phyloP scores from a whole-genome alignment of 2,797 vertebrate genomes.

The Pseudotriccus pelzelni region DNA sequence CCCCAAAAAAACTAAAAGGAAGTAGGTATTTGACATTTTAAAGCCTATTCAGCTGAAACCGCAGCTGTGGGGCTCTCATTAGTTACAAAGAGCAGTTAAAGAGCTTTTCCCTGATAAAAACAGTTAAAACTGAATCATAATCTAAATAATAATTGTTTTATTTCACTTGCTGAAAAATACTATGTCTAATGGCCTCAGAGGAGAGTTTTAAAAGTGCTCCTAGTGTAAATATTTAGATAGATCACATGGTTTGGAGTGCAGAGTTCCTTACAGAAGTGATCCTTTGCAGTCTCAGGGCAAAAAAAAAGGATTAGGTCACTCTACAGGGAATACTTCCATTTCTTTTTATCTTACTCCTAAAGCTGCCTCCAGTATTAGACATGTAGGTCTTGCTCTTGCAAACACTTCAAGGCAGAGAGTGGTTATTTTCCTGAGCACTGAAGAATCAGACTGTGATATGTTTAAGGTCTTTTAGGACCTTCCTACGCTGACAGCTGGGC shows the following conservation, averaged over 20 bases:
- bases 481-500: not conserved
- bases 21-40: not conserved
- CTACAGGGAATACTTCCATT: not conserved
- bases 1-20: not conserved
- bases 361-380: not conserved
- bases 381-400: not conserved
- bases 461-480: not conserved
- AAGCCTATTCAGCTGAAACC: not conserved
- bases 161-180: not conserved
- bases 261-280: not conserved
- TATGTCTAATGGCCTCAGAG: not conserved
- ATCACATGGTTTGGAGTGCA: not conserved
- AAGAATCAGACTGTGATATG: not conserved
- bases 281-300: not conserved
- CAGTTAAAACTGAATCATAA: not conserved
- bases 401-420: not conserved
- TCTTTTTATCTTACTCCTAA: not conserved
- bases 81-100: not conserved
- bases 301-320: not conserved
- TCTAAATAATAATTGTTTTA: not conserved
- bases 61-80: not conserved
- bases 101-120: not conserved
- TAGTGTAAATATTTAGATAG: slow-evolving; percentile 38
- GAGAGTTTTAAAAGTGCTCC: not conserved
- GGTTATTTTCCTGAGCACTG: not conserved